Evolutionary conservation across 2,113 vertebrate species (phyloP).

Genomic region (Sphyrna mokarran): DNA sequence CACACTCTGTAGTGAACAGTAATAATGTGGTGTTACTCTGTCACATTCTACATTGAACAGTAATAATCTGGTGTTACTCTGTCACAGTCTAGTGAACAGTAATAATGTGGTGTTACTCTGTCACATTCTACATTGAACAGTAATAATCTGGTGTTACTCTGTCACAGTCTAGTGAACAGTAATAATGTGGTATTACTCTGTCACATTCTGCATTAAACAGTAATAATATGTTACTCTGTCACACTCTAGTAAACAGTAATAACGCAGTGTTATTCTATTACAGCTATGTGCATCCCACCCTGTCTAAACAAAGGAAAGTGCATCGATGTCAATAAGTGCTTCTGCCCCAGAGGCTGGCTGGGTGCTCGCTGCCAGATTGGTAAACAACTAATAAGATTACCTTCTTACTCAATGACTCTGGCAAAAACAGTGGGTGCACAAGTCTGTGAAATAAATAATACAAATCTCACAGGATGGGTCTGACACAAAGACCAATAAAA

Average conservation of each 20-base stretch:
- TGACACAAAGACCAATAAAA: too few species aligned
- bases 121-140: not conserved
- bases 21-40: too few species aligned
- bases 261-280: slow-evolving; percentile 33
- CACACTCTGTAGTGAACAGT: too few species aligned
- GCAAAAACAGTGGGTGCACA: too few species aligned
- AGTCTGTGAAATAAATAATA: too few species aligned
- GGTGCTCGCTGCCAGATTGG: slow-evolving; percentile 69
- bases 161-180: too few species aligned
- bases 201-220: slow-evolving; percentile 41
- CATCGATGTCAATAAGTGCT: slow-evolving; percentile 67
- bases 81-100: too few species aligned
- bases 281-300: slow-evolving; percentile 61
- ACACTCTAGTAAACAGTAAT: too few species aligned
- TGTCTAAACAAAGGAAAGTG: slow-evolving; percentile 64
- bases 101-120: not conserved
- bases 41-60: too few species aligned
- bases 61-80: too few species aligned
- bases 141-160: not conserved
- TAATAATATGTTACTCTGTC: not conserved
- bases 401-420: too few species aligned
- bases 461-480: too few species aligned
- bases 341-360: slow-evolving; percentile 57
- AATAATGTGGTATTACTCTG: not conserved
- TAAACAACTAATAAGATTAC: slow-evolving; percentile 38